Evolutionary conservation across 2,888 invertebrate species (phyloP), one percentile per base, ranked within the genome.

Genomic region (Phyllotreta striolata): DNA sequence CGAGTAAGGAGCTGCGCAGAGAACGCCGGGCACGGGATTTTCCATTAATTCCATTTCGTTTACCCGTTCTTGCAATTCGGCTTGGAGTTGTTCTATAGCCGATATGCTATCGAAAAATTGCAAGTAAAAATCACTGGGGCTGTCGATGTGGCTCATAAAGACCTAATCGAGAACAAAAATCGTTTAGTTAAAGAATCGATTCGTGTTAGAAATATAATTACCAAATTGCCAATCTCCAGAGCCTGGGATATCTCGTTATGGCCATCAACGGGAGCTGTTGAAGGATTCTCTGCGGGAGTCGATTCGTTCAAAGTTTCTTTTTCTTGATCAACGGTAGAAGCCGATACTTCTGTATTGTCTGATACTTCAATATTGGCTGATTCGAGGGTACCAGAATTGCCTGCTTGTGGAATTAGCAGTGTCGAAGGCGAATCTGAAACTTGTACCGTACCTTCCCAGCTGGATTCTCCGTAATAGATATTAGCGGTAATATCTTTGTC

Each of bases 1-100:
- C 0, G 89, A 87, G 79, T 93, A 96, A 74, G 91, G 89, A 0
- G 96, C 95, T 52, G 89, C 84, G 72, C 92, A 92, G 0, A 88
- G 75, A 0, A 87, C 85, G 6, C 89, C 89, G 61, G 87, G 83
- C 49, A 87, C 86, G 1, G 86, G 84, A 58, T 79, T 86, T 61
- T 85, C 84, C 7, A 90, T 78, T 40, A 86, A 84, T 0, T 84
- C 77, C 76, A 87, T 84, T 0, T 80, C 14, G 63, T 68, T 0
- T 1, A 87, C 85, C 6, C 85, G 83, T 14, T 84, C 83, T 78
- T 91, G 90, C 0, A 93, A 79, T 72, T 86, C 85, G 0, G 85
- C 84, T 73, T 91, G 91, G 0, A 91, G 82, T 41, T 84, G 83
- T 1, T 85, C 83, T 1, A 92, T 83, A 1, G 82, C 83, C 0